phyloP scores from a whole-genome alignment of 1,140 invertebrate genomes.

The Neodiprion virginianus region DNA sequence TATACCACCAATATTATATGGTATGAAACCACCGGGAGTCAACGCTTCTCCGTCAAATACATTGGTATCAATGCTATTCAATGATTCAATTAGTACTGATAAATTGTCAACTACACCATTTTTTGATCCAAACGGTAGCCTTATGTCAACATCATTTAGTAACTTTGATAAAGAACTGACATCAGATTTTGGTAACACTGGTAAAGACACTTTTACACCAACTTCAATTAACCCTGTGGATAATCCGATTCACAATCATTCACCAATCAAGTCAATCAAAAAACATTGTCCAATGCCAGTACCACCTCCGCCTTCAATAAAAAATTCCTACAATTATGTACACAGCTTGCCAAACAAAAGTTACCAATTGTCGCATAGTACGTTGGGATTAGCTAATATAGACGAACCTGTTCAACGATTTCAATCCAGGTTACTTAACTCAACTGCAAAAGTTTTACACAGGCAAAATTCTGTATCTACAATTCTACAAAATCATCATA shows the following conservation, averaged over 20 bases:
- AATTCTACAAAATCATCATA: slow-evolving; percentile 49
- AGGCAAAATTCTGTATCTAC: slow-evolving; percentile 51
- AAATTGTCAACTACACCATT: slow-evolving; percentile 26
- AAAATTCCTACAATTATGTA: slow-evolving; percentile 53
- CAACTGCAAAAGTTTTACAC: slow-evolving; percentile 37
- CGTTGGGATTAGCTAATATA: slow-evolving; percentile 43
- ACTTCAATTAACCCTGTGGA: slow-evolving; percentile 23
- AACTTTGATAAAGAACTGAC: slow-evolving; percentile 40
- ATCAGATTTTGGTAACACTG: slow-evolving; percentile 16
- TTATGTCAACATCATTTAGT: slow-evolving; percentile 55
- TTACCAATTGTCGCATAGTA: slow-evolving; percentile 46
- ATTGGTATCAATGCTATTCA: slow-evolving; percentile 23
- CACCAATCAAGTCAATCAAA: slow-evolving; percentile 24
- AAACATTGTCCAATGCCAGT: slow-evolving; percentile 45
- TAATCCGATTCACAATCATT: slow-evolving; percentile 11
- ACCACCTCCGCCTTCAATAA: slow-evolving; percentile 48
- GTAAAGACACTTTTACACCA: slow-evolving; percentile 20
- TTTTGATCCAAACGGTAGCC: slow-evolving; percentile 47
- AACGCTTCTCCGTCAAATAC: neutral
- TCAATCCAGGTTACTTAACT: slow-evolving; percentile 25
- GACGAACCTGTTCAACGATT: slow-evolving; percentile 46
- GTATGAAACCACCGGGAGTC: neutral
- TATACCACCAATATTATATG: neutral
- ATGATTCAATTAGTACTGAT: slow-evolving; percentile 2
- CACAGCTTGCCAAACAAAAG: slow-evolving; percentile 56